Evolutionary conservation across 2,113 vertebrate species (phyloP), one percentile per base, ranked within the genome.

Genomic region (Bungarus multicinctus): DNA sequence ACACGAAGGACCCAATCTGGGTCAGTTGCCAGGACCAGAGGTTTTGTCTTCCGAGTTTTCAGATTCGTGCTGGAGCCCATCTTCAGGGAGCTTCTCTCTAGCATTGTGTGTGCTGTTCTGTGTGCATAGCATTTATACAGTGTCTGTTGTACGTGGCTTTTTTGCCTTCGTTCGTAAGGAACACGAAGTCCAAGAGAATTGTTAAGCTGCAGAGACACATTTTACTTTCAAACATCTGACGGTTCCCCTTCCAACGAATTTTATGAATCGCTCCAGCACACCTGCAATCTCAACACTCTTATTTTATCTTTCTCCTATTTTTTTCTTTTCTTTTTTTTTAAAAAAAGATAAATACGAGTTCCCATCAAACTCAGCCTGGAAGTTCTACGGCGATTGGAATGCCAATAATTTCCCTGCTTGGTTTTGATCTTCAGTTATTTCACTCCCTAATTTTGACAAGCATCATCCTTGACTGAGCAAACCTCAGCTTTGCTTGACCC

Each of bases 401-500:
- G 87, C 88, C 47, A 94, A 94, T 96, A 91, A 93, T 96, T 95
- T 96, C 95, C 95, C 95, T 90, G 96, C 94, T 39, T 54, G 60
- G 74, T 91, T 95, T 97, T 97, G 96, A 96, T 96, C 95, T 94
- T 54, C 22, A 91, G 39, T 52, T 22, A 4, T 95, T 96, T 95
- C 45, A n/a, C 85, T 91, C 92, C 93, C 85, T 58, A 45, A 95
- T 96, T 96, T 95, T 96, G 97, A 96, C 25, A 87, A 97, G 94
- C 54, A 58, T 91, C 93, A 94, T 93, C 95, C 95, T 95, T 96
- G 95, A 95, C 96, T 93, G 95, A 96, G 94, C 93, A 96, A 97
- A 95, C 88, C 81, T 25, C 0, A 0, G 89, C 93, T 95, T 96
- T 94, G 69, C 92, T 96, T 96, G 95, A 97, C 97, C 97, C 94